phyloP scores from a whole-genome alignment of 1,140 invertebrate genomes.

The Solenopsis fugax region DNA sequence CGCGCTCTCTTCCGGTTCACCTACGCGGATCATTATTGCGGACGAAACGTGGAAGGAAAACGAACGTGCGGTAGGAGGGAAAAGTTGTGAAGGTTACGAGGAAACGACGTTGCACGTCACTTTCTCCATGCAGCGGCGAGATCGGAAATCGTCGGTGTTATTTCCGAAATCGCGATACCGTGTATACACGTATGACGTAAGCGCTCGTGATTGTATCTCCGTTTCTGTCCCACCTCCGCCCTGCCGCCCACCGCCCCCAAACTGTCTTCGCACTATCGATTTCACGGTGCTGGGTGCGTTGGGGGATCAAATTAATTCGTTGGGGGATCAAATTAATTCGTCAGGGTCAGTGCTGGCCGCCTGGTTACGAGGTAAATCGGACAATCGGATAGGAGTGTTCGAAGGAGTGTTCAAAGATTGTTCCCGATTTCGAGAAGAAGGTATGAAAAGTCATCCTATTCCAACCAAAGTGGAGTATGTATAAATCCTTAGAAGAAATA shows the following conservation, averaged over 20 bases:
- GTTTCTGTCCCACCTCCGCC: neutral
- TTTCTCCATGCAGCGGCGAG: conserved; percentile 47
- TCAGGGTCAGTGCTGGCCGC: conserved; percentile 48
- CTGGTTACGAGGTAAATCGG: conserved; percentile 40
- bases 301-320: conserved; percentile 52
- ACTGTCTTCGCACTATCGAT: conserved; percentile 31
- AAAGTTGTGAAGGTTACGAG: conserved; percentile 48
- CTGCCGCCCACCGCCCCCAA: neutral
- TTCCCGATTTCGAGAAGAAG: conserved; percentile 8
- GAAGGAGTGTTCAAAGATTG: neutral
- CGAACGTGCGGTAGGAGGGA: conserved; percentile 16
- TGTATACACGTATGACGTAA: conserved; percentile 30
- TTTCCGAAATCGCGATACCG: conserved; percentile 31
- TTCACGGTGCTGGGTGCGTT: conserved; percentile 22
- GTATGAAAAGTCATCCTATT: neutral
- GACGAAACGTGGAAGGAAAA: conserved; percentile 34
- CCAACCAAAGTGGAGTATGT: too few species aligned
- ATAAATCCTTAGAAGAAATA: too few species aligned
- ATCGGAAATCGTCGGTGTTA: conserved; percentile 46
- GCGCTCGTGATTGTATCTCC: conserved; percentile 24
- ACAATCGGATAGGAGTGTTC: conserved; percentile 20
- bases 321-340: conserved; percentile 52
- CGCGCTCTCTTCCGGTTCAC: conserved; percentile 53
- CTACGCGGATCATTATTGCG: conserved; percentile 47
- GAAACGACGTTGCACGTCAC: conserved; percentile 15